Conservation (phyloP, 2,888 invertebrate genomes). For the Argyresthia goedartella region DNA sequence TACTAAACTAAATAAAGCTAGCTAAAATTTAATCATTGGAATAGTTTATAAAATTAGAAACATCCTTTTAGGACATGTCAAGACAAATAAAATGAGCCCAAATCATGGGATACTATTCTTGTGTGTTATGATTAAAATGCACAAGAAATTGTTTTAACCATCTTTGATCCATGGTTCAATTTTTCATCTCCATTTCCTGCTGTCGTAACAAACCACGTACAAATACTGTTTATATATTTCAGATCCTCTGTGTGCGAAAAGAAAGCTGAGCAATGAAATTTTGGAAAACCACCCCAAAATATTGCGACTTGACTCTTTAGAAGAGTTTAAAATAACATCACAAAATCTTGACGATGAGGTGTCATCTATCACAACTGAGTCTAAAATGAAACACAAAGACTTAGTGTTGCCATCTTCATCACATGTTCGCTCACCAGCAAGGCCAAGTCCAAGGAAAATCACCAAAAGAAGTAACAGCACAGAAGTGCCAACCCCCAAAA, state of each 20-base stretch:
- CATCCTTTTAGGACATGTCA: no score
- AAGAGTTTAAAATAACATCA: constrained; percentile 27
- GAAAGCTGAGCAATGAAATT: constrained; percentile 42
- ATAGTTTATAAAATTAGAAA: no score
- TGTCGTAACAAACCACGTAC: no score
- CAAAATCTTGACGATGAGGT: constrained; percentile 53
- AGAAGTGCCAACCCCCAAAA: constrained; percentile 36
- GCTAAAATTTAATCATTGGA: no score
- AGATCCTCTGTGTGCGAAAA: constrained; percentile 27
- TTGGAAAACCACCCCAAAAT: constrained; percentile 37
- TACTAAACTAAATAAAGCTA: neutral
- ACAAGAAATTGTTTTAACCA: no score
- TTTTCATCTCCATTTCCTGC: no score
- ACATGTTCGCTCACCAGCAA: constrained; percentile 35
- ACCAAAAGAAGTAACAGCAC: constrained; percentile 51
- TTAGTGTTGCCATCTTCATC: constrained; percentile 36
- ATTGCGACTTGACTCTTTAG: constrained; percentile 34
- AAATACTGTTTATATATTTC: neutral
- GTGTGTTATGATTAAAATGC: no score
- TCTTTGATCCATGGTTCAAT: no score
- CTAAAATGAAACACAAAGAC: constrained; percentile 19
- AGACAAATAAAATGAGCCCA: no score
- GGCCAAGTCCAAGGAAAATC: constrained; percentile 44
- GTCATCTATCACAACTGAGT: constrained; percentile 31
- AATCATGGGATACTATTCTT: no score